These are phyloP conservation scores for Lucinisca nassula DNA, from an alignment of 2,888 invertebrate genomes.

Conservation along the genomic window DNA sequence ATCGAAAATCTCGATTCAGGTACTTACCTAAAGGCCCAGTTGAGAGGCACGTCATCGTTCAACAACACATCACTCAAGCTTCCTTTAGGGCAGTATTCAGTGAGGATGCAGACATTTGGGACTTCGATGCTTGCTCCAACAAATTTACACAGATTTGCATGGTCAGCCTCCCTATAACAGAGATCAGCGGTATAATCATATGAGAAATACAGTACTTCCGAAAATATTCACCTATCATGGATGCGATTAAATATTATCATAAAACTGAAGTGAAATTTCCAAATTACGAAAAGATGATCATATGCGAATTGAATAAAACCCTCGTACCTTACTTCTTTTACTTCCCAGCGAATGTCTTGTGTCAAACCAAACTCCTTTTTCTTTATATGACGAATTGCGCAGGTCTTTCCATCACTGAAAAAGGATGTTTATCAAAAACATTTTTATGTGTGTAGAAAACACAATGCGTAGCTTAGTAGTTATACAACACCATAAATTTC, in stretches of 20 bases:
- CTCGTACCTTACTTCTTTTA: constrained; percentile 77
- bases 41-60: constrained; percentile 83
- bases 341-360: constrained; percentile 77
- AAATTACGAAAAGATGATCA: too few relatives aligned
- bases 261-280: too few relatives aligned
- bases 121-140: constrained; percentile 82
- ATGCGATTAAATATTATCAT: too few relatives aligned
- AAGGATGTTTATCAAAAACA: too few relatives aligned
- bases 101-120: constrained; percentile 80
- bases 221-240: too few relatives aligned
- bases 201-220: too few relatives aligned
- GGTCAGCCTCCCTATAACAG: constrained; percentile 80
- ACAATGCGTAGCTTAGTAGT: too few relatives aligned
- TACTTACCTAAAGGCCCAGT: constrained; percentile 84
- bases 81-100: constrained; percentile 86
- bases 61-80: constrained; percentile 83
- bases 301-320: too few relatives aligned
- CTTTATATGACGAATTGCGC: constrained; percentile 73
- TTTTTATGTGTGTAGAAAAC: too few relatives aligned
- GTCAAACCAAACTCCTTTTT: constrained; percentile 77
- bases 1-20: neutral
- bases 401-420: constrained; percentile 77
- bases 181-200: too few relatives aligned
- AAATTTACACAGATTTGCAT: constrained; percentile 83
- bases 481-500: too few relatives aligned